phyloP scores from a whole-genome alignment of 2,797 vertebrate genomes.

The Sebastolobus altivelis region DNA sequence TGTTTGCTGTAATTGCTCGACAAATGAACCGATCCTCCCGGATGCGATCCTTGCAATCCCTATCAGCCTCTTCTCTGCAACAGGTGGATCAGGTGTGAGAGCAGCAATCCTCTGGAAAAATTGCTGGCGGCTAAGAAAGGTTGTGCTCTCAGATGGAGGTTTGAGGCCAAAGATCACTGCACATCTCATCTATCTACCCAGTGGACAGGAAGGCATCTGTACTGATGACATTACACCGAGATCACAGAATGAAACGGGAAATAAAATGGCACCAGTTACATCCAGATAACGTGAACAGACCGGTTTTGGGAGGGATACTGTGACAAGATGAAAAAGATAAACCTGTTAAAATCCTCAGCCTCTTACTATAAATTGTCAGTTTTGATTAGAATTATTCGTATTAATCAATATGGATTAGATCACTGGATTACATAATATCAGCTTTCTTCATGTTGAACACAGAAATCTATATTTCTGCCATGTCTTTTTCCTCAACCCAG shows the following conservation, averaged over 20 bases:
- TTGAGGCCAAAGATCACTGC: slow-evolving; percentile 77
- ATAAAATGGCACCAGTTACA: slow-evolving; percentile 47
- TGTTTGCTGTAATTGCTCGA: slow-evolving; percentile 22
- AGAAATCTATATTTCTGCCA: slow-evolving; percentile 10
- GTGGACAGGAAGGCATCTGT: slow-evolving; percentile 72
- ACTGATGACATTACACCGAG: slow-evolving; percentile 70
- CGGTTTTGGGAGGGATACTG: slow-evolving; percentile 5
- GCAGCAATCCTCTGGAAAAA: slow-evolving; percentile 56
- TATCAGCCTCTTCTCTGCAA: slow-evolving; percentile 52
- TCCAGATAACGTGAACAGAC: slow-evolving; percentile 67
- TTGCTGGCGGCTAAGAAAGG: slow-evolving; percentile 60
- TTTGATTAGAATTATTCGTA: neutral
- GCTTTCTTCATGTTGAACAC: neutral
- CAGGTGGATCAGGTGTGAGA: slow-evolving; percentile 67
- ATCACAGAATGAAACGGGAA: slow-evolving; percentile 69
- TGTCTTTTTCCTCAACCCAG: slow-evolving; percentile 3
- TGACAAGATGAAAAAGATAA: neutral
- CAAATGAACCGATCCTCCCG: slow-evolving; percentile 40
- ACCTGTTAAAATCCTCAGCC: neutral
- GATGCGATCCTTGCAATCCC: slow-evolving; percentile 25
- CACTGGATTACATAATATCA: neutral
- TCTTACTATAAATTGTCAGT: neutral
- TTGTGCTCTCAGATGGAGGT: slow-evolving; percentile 66
- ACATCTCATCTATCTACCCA: slow-evolving; percentile 78
- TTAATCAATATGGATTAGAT: neutral